Evolutionary conservation across 2,113 vertebrate genomes (phyloP).

Genomic region (Hippoglossus stenolepis): DNA sequence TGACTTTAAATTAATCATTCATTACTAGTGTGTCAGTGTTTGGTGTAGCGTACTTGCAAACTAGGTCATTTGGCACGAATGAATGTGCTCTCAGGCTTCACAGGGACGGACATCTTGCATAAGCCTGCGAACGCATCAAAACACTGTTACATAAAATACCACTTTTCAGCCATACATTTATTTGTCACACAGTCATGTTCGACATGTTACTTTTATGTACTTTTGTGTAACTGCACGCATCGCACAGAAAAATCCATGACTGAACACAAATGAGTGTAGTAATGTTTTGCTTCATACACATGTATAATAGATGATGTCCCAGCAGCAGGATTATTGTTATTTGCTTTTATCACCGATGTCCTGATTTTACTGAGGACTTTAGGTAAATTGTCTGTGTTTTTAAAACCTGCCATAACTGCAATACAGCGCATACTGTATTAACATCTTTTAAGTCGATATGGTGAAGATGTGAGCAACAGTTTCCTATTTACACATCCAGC

Average conservation of each 20-base stretch:
- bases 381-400: too few relatives aligned
- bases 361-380: neutral
- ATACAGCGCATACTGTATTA: too few relatives aligned
- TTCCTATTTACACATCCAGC: too few relatives aligned
- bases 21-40: conserved; percentile 75
- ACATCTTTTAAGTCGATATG: too few relatives aligned
- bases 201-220: neutral
- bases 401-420: too few relatives aligned
- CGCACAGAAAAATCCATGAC: neutral
- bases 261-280: neutral
- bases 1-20: conserved; percentile 82
- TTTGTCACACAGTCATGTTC: conserved; percentile 22
- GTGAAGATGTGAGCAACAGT: too few relatives aligned
- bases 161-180: conserved; percentile 14
- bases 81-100: conserved; percentile 66
- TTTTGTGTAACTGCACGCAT: conserved; percentile 12
- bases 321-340: neutral
- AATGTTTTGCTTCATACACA: neutral
- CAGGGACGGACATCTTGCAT: conserved; percentile 66
- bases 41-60: conserved; percentile 74
- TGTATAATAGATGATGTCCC: neutral
- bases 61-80: conserved; percentile 79
- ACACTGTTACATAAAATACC: conserved; percentile 27
- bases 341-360: neutral
- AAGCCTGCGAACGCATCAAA: conserved; percentile 44